Base-by-base conservation (phyloP, 2,888 invertebrate species). In the Parelbella ahira region DNA sequence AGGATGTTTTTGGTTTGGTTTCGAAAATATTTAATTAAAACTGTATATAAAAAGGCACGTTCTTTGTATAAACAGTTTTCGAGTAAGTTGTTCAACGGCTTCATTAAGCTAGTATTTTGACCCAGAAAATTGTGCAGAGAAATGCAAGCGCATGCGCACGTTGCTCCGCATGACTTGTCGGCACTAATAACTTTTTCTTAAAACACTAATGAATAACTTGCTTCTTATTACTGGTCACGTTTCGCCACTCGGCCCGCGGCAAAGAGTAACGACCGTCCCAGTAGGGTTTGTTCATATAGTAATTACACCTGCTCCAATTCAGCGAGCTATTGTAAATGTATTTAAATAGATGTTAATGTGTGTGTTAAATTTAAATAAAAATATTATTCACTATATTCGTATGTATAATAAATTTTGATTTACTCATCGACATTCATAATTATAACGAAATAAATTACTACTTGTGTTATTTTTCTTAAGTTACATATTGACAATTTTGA, bases 121-220 rank as follows among this genome's bases (percentile, higher is more conserved):
- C 67, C 66, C 59, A 69, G 67, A 68, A 77, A 79, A 78, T 76
- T 60, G 63, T 60, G 60, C 45, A 49, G 56, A 51, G 63, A 74
- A 74, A 83, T 81, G 84, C 83, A 72, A 62, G 63, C 72, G 68
- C 86, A 82, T 73, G 82, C 73, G 71, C 73, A 64, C 51, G 54
- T 54, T 58, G 52, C 59, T 54, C 60, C 56, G 67, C 74, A 68
- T 72, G 74, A 68, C 72, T 73, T 68, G 66, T 57, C 68, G 62
- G 60, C 73, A 65, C 69, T 81, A 80, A 81, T 75, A 76, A 74
- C 74, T 79, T 82, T 79, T 84, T 80, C 81, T 80, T 68, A 74
- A 81, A 80, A 82, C 79, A 76, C 78, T 82, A 86, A 84, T 86
- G 84, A 84, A 82, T 83, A 80, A 70, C 72, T 71, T 67, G 75